A percentile compares a stretch with the other conserved stretches of the same genome.
Conservation (phyloP, 1,140 invertebrate species). For the Eurosta solidaginis region DNA sequence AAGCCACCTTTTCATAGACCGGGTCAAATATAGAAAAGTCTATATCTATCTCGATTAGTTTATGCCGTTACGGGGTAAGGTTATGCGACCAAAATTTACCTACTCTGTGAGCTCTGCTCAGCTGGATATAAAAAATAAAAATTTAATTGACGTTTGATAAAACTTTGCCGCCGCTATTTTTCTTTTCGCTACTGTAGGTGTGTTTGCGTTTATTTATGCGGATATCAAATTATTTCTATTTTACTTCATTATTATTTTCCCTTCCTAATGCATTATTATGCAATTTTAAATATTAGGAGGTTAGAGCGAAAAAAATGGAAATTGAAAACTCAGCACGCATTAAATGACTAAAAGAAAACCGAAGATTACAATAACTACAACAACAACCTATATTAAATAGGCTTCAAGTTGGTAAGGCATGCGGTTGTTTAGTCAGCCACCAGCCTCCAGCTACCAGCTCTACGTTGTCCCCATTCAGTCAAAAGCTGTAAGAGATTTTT, state of each 20-base stretch:
- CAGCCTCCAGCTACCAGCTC: neutral
- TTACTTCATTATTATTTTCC: constrained; percentile 22
- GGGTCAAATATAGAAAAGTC: too few species aligned
- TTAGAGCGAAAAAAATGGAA: constrained; percentile 4
- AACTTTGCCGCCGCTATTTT: too few species aligned
- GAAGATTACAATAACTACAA: neutral
- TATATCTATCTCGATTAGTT: too few species aligned
- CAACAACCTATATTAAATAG: neutral
- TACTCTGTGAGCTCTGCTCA: too few species aligned
- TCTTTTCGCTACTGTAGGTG: too few species aligned
- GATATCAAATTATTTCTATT: neutral
- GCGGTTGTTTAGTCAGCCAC: neutral
- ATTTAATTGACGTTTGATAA: too few species aligned
- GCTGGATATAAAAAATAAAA: too few species aligned
- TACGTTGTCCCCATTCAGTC: neutral
- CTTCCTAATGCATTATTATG: constrained; percentile 26
- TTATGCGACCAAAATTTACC: too few species aligned
- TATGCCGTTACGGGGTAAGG: too few species aligned
- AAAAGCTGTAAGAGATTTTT: neutral
- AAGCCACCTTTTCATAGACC: too few species aligned
- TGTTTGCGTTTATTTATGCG: neutral
- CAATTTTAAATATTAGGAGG: neutral
- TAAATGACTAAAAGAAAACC: neutral
- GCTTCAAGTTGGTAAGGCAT: neutral
- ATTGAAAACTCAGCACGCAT: constrained; percentile 17